A percentile compares a stretch with the other conserved stretches of the same genome.
Evolutionary conservation across 2,797 vertebrate genomes (phyloP).

Genomic region (Thaleichthys pacificus): DNA sequence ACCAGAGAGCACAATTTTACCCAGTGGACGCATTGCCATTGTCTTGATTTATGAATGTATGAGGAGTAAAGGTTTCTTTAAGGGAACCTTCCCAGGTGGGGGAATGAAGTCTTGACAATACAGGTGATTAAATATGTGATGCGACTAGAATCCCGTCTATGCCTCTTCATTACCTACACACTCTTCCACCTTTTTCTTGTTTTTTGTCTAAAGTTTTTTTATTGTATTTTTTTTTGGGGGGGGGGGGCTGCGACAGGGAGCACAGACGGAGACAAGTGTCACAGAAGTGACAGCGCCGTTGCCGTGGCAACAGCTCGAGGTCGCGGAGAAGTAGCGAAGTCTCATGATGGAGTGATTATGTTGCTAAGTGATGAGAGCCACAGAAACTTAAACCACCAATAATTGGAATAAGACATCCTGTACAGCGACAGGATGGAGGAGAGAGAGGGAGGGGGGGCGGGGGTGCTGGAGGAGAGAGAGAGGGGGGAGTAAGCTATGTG

Average conservation of each 20-base stretch:
- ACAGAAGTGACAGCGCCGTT: slow-evolving; percentile 52
- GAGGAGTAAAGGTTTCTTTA: neutral
- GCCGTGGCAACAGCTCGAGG: slow-evolving; percentile 59
- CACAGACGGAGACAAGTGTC: neutral
- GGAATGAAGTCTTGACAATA: neutral
- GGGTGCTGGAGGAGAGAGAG: slow-evolving; percentile 9
- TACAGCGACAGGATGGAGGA: neutral
- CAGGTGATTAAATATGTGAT: neutral
- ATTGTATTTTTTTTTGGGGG: too few species aligned
- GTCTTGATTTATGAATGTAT: neutral
- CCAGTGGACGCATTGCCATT: neutral
- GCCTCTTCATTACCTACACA: neutral
- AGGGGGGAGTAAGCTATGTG: slow-evolving; percentile 17
- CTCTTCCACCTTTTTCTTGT: neutral
- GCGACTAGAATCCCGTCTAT: neutral
- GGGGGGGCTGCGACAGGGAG: too few species aligned
- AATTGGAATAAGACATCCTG: slow-evolving; percentile 17
- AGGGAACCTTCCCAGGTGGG: too few species aligned
- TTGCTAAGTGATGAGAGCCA: slow-evolving; percentile 16
- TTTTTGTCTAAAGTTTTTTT: neutral
- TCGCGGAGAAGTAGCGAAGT: neutral
- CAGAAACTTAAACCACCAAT: neutral
- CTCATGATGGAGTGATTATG: slow-evolving; percentile 15
- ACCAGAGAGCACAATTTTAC: slow-evolving; percentile 41
- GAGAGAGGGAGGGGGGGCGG: slow-evolving; percentile 20